These are phyloP conservation scores for Drosophila subsilvestris DNA, from an alignment of 2,888 invertebrate genomes.

Conservation along the genomic window DNA sequence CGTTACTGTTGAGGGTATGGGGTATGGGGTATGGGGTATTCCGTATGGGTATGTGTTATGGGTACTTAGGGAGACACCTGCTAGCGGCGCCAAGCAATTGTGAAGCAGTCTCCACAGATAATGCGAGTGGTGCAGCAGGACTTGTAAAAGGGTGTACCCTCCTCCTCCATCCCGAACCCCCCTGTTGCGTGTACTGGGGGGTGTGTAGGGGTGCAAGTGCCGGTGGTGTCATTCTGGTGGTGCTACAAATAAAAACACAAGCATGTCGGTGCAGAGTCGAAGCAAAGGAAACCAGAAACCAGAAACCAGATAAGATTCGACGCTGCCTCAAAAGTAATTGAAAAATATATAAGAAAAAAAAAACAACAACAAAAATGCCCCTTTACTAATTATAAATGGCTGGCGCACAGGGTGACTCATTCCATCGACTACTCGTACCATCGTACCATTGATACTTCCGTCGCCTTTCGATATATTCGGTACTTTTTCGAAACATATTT, in stretches of 20 bases:
- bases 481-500: not conserved
- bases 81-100: not conserved
- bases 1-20: not conserved
- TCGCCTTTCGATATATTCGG: not conserved
- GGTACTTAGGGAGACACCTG: slow-evolving; percentile 18
- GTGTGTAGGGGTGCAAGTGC: slow-evolving; percentile 7
- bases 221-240: not conserved
- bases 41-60: not conserved
- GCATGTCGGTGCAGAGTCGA: slow-evolving; percentile 46
- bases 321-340: slow-evolving; percentile 38
- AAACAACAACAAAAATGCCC: slow-evolving; percentile 48
- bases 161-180: too few species aligned
- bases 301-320: slow-evolving; percentile 65
- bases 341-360: slow-evolving; percentile 19
- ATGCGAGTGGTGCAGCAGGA: slow-evolving; percentile 19
- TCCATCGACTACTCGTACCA: not conserved
- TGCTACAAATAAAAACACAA: slow-evolving; percentile 11
- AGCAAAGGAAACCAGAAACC: slow-evolving; percentile 60
- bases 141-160: slow-evolving; percentile 37
- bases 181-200: slow-evolving; percentile 29
- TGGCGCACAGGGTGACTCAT: slow-evolving; percentile 24
- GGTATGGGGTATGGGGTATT: not conserved
- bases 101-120: slow-evolving; percentile 17
- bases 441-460: not conserved
- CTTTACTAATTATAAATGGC: slow-evolving; percentile 56